A percentile compares a stretch with the other conserved stretches of the same genome.
Conservation (phyloP, 2,113 vertebrate genomes). For the Petromus typicus region DNA sequence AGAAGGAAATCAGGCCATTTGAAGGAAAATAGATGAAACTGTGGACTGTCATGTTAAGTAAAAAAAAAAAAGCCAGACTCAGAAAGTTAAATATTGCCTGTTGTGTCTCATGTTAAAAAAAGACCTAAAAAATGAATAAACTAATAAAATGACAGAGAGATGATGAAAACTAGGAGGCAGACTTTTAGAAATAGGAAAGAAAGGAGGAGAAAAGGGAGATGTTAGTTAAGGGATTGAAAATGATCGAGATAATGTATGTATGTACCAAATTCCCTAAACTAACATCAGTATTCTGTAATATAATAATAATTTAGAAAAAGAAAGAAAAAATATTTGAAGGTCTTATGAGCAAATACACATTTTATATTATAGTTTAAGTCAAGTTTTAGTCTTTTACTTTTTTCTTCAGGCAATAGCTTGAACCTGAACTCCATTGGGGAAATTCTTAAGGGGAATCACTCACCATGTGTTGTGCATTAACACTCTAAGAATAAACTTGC, state of each 20-base stretch:
- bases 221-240: neutral
- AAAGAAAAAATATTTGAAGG: neutral
- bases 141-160: neutral
- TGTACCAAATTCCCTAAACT: neutral
- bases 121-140: neutral
- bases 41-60: neutral
- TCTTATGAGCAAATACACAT: conserved; percentile 14
- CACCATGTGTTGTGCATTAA: neutral
- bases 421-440: conserved; percentile 39
- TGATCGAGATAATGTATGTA: neutral
- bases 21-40: neutral
- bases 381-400: conserved; percentile 6
- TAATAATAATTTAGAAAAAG: neutral
- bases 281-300: neutral
- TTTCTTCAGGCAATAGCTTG: conserved; percentile 37
- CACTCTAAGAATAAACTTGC: neutral
- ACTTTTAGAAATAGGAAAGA: neutral
- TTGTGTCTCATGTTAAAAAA: neutral
- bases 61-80: neutral
- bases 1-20: neutral
- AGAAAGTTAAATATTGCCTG: neutral
- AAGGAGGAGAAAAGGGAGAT: neutral
- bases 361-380: conserved; percentile 28
- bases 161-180: neutral
- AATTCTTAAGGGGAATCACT: neutral